These are phyloP conservation scores for Pangasius sanitwongsei DNA, from an alignment of 2,797 vertebrate species.

Conservation along the genomic window DNA sequence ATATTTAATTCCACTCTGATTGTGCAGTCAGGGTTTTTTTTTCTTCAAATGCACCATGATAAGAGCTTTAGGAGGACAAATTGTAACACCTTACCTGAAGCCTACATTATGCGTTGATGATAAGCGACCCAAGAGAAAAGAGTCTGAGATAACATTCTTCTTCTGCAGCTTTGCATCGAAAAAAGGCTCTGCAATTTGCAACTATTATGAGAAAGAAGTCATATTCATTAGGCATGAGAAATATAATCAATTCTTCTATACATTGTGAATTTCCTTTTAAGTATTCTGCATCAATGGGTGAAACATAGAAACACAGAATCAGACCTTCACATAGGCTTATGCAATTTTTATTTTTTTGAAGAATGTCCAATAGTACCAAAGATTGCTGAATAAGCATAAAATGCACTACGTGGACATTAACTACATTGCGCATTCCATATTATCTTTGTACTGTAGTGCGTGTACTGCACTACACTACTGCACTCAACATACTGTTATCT, in stretches of 20 bases:
- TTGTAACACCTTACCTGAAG: slow-evolving; percentile 35
- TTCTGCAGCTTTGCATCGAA: neutral
- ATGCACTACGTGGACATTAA: neutral
- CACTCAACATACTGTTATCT: neutral
- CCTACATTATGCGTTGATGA: slow-evolving; percentile 20
- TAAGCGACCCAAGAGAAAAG: slow-evolving; percentile 36
- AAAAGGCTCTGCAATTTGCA: neutral
- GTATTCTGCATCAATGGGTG: neutral
- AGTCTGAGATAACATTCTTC: slow-evolving; percentile 18
- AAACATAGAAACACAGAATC: slow-evolving; percentile 9
- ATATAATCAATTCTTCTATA: neutral
- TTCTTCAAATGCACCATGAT: slow-evolving; percentile 14
- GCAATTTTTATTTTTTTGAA: neutral
- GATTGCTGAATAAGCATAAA: neutral
- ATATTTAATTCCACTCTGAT: slow-evolving; percentile 39
- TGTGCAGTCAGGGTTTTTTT: slow-evolving; percentile 15
- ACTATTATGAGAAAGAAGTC: slow-evolving; percentile 9
- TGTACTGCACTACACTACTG: neutral
- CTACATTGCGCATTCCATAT: neutral
- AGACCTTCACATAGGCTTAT: neutral
- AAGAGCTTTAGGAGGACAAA: slow-evolving; percentile 33
- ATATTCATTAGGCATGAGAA: neutral
- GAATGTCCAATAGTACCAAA: neutral
- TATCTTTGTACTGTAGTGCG: neutral
- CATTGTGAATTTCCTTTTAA: slow-evolving; percentile 1